Evolutionary conservation across 2,113 vertebrate species (phyloP).

Genomic region (Noctilio leporinus): DNA sequence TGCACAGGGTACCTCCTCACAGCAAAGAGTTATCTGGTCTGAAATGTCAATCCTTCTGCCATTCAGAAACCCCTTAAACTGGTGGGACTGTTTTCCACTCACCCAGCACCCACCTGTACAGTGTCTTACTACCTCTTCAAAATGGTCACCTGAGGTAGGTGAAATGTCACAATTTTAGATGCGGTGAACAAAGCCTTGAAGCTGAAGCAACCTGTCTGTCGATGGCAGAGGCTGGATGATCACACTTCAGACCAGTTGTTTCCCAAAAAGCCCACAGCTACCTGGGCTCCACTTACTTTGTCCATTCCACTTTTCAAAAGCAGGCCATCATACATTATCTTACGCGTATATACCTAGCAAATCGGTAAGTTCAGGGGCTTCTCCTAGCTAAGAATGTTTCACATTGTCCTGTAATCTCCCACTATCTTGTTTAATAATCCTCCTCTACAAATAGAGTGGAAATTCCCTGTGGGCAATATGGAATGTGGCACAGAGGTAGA

Average conservation of each 20-base stretch:
- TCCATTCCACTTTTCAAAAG: not conserved
- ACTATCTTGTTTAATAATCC: not conserved
- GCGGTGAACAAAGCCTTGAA: slow-evolving; percentile 8
- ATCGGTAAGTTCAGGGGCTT: not conserved
- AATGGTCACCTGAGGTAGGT: slow-evolving; percentile 22
- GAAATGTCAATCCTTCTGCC: not conserved
- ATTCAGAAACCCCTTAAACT: not conserved
- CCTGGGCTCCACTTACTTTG: not conserved
- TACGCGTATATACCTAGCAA: slow-evolving; percentile 14
- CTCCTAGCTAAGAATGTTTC: not conserved
- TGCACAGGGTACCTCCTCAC: not conserved
- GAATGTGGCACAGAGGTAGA: not conserved
- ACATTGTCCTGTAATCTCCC: not conserved
- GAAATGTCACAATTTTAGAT: slow-evolving; percentile 45
- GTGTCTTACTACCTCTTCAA: slow-evolving; percentile 14
- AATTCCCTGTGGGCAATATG: not conserved
- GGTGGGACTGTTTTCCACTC: not conserved
- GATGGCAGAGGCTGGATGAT: not conserved
- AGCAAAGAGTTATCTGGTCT: not conserved
- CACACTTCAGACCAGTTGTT: not conserved
- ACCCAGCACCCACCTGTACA: not conserved
- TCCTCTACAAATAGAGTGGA: not conserved
- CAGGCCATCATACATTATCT: slow-evolving; percentile 10
- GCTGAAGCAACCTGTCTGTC: not conserved
- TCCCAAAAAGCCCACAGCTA: not conserved